Evolutionary conservation across 2,888 invertebrate species (phyloP).

Genomic region (Mayetiola destructor): DNA sequence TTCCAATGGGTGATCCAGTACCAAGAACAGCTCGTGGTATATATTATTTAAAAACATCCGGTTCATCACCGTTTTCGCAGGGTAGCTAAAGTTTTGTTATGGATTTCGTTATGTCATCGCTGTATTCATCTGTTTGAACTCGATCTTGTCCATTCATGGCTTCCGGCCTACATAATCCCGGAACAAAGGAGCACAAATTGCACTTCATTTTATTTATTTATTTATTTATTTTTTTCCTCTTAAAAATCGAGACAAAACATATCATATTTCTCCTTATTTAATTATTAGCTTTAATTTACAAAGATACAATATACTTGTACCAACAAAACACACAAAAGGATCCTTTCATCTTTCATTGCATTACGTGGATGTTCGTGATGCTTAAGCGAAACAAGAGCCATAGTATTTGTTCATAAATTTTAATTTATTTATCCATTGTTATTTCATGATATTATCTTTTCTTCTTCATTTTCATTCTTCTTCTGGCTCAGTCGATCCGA

Average conservation of each 20-base stretch:
- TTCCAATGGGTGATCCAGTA: conserved; percentile 42
- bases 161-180: not conserved
- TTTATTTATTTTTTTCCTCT: no score
- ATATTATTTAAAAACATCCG: conserved; percentile 46
- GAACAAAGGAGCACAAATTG: not conserved
- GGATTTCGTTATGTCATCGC: not conserved
- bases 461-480: no score
- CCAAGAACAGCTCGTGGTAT: conserved; percentile 37
- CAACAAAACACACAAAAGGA: not conserved
- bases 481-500: no score
- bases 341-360: no score
- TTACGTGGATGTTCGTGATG: no score
- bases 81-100: conserved; percentile 21
- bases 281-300: not conserved
- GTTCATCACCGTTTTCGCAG: conserved; percentile 40
- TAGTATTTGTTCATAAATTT: no score
- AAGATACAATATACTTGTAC: not conserved
- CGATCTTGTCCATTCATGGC: not conserved
- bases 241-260: no score
- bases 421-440: no score
- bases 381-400: no score
- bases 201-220: no score
- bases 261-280: not conserved
- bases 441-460: no score
- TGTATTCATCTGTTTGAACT: no score